A percentile compares a stretch with the other conserved stretches of the same genome.
These are phyloP conservation scores for Micropterix aruncella DNA, from an alignment of 2,888 invertebrate species.

Conservation along the genomic window DNA sequence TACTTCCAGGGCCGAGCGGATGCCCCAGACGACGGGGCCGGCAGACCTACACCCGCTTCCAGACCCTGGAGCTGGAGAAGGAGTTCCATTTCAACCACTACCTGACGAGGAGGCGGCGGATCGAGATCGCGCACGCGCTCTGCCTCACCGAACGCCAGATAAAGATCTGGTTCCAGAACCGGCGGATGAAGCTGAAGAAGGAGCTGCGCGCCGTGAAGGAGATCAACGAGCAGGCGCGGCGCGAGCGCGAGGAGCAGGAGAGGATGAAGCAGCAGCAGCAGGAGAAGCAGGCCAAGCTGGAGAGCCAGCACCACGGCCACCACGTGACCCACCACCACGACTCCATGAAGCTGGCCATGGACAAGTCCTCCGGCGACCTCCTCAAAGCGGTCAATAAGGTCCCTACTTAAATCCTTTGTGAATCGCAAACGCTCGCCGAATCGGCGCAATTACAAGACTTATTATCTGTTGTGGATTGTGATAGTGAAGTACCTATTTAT, in stretches of 20 bases:
- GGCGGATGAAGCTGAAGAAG: conserved; percentile 94
- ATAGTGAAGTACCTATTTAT: not conserved
- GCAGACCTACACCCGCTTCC: conserved; percentile 97
- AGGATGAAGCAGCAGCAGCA: conserved; percentile 83
- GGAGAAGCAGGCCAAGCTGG: conserved; percentile 72
- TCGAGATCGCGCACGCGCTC: conserved; percentile 93
- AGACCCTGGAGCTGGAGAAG: conserved; percentile 94
- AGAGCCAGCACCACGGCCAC: conserved; percentile 56
- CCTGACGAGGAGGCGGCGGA: conserved; percentile 87
- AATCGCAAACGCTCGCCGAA: not conserved
- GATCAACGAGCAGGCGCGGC: conserved; percentile 86
- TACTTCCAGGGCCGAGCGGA: conserved; percentile 82
- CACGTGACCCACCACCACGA: conserved; percentile 59
- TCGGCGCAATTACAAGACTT: not conserved
- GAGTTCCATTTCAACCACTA: conserved; percentile 98
- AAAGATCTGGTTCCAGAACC: conserved; percentile 95
- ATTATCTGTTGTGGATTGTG: not conserved
- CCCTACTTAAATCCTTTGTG: conserved; percentile 44
- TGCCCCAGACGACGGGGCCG: conserved; percentile 88
- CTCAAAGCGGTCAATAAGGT: conserved; percentile 66
- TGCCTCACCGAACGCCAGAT: conserved; percentile 94
- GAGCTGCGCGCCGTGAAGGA: conserved; percentile 89
- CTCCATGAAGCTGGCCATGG: conserved; percentile 58
- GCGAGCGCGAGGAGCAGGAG: conserved; percentile 83
- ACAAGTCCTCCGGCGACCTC: conserved; percentile 60